Conservation (phyloP, 1,140 invertebrate species). For the Drosophila persimilis region DNA sequence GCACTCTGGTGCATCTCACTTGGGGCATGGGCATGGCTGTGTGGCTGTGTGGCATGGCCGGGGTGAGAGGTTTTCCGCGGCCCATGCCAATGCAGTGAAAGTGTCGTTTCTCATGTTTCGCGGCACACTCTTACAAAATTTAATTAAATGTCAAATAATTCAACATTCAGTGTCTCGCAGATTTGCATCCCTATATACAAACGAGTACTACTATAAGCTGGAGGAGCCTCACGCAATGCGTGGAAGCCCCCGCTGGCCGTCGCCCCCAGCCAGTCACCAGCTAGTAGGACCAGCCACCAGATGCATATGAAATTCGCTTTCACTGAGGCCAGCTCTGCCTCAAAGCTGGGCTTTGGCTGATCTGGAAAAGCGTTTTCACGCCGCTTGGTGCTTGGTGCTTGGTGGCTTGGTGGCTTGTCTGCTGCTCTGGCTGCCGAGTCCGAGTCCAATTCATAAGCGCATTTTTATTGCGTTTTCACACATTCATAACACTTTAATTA, state of each 20-base stretch:
- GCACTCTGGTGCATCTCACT: not conserved
- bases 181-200: slow-evolving; percentile 12
- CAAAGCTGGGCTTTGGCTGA: slow-evolving; percentile 46
- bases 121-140: slow-evolving; percentile 37
- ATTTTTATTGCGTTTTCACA: slow-evolving; percentile 70
- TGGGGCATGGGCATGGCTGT: not conserved
- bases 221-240: slow-evolving; percentile 66
- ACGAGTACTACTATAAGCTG: not conserved
- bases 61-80: slow-evolving; percentile 22
- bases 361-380: slow-evolving; percentile 77
- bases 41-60: slow-evolving; percentile 7
- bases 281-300: not conserved
- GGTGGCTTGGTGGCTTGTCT: not conserved
- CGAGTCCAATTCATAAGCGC: slow-evolving; percentile 42
- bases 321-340: slow-evolving; percentile 41
- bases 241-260: slow-evolving; percentile 10
- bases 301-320: slow-evolving; percentile 75
- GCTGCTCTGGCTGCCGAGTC: slow-evolving; percentile 1
- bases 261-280: not conserved
- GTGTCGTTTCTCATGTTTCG: slow-evolving; percentile 75
- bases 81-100: slow-evolving; percentile 61
- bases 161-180: slow-evolving; percentile 55
- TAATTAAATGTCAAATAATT: slow-evolving; percentile 82
- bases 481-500: slow-evolving; percentile 79
- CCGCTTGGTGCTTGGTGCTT: slow-evolving; percentile 15